phyloP scores from a whole-genome alignment of 2,888 invertebrate genomes.

The Scrobipalpa atriplicella region DNA sequence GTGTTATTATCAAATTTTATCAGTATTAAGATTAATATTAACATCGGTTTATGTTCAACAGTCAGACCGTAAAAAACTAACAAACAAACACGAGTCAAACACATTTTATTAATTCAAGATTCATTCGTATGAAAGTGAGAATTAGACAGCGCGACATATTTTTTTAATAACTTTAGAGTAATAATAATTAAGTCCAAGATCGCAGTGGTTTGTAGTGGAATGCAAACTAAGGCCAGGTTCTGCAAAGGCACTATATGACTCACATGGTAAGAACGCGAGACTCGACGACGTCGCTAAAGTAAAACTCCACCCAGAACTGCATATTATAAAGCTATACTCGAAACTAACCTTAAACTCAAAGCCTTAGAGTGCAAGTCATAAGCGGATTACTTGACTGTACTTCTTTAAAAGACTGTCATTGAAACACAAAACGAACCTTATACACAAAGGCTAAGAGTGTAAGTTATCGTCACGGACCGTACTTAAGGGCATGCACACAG shows the following conservation, averaged over 20 bases:
- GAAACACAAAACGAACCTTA: background rate
- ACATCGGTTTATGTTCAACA: too few species aligned
- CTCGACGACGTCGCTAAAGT: constrained; percentile 50
- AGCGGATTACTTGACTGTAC: too few species aligned
- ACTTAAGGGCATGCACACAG: constrained; percentile 32
- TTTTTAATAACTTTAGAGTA: too few species aligned
- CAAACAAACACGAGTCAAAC: too few species aligned
- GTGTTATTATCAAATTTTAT: too few species aligned
- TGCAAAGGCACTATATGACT: constrained; percentile 66
- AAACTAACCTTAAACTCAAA: background rate
- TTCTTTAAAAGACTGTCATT: too few species aligned
- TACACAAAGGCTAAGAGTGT: background rate
- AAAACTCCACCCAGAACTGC: constrained; percentile 49
- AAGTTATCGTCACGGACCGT: constrained; percentile 22
- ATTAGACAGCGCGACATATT: too few species aligned
- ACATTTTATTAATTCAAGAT: too few species aligned
- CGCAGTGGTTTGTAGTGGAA: constrained; percentile 53
- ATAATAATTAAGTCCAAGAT: constrained; percentile 8
- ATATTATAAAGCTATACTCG: constrained; percentile 26
- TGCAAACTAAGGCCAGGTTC: constrained; percentile 56
- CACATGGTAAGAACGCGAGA: constrained; percentile 69
- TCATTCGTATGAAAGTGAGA: too few species aligned
- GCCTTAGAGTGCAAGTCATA: background rate
- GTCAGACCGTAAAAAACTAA: too few species aligned
- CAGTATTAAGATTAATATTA: too few species aligned